Evolutionary conservation across 2,888 invertebrate species (phyloP).

Genomic region (Harpalus rufipes): DNA sequence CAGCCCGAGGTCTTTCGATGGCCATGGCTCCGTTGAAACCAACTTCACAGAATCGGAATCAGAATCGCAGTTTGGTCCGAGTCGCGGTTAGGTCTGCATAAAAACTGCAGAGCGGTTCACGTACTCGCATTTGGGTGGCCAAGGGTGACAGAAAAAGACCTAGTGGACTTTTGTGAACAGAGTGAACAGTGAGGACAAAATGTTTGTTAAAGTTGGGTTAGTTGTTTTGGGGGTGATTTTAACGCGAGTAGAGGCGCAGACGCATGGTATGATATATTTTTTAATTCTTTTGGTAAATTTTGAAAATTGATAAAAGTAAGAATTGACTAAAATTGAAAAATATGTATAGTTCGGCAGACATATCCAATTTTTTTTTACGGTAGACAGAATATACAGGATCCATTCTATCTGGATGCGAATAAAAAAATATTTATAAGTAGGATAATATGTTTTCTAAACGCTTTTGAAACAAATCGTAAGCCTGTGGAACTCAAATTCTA

Average conservation of each 20-base stretch:
- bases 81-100: background rate
- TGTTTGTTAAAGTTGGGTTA: background rate
- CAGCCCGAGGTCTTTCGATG: conserved; percentile 34
- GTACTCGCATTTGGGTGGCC: background rate
- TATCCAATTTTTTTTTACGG: too few relatives aligned
- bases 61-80: conserved; percentile 35
- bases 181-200: conserved; percentile 15
- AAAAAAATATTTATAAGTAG: too few relatives aligned
- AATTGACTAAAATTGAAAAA: too few relatives aligned
- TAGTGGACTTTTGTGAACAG: background rate
- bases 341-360: too few relatives aligned
- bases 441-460: too few relatives aligned
- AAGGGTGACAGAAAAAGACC: conserved; percentile 1
- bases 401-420: too few relatives aligned
- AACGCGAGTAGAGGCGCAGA: background rate
- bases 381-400: too few relatives aligned
- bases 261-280: conserved; percentile 1
- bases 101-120: conserved; percentile 9
- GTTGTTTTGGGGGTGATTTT: background rate
- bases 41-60: conserved; percentile 28
- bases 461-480: too few relatives aligned
- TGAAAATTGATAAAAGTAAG: too few relatives aligned
- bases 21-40: conserved; percentile 26
- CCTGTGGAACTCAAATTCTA: too few relatives aligned
- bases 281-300: too few relatives aligned